A percentile compares a stretch with the other conserved stretches of the same genome.
phyloP scores from a whole-genome alignment of 2,113 vertebrate genomes.

The Campylomormyrus tamandua region DNA sequence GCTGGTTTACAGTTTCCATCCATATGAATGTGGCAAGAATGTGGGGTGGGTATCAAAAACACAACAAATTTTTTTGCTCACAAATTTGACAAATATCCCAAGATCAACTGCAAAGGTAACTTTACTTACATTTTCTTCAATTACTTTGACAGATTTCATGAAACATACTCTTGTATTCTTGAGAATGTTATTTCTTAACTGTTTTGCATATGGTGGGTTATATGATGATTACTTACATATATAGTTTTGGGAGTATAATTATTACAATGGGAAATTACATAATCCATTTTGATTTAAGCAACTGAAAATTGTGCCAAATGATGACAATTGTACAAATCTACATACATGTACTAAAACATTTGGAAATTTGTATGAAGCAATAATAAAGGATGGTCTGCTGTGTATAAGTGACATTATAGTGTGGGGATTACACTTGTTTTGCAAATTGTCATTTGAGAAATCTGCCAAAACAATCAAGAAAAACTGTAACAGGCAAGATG shows the following conservation, averaged over 20 bases:
- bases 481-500: not conserved
- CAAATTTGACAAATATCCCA: not conserved
- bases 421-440: not conserved
- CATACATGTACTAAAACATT: not conserved
- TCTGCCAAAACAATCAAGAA: not conserved
- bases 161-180: no score
- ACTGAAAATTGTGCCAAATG: not conserved
- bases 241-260: not conserved
- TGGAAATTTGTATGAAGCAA: not conserved
- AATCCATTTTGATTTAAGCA: not conserved
- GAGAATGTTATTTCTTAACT: not conserved
- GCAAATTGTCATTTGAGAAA: not conserved
- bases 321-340: not conserved
- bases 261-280: not conserved
- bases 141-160: not conserved
- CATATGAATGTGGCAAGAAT: not conserved
- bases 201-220: not conserved
- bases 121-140: not conserved
- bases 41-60: not conserved
- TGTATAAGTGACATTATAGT: not conserved
- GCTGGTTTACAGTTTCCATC: not conserved
- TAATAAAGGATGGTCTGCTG: not conserved
- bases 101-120: not conserved
- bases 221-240: not conserved
- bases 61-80: not conserved